phyloP scores from a whole-genome alignment of 2,888 invertebrate species.

The Athalia rosae region DNA sequence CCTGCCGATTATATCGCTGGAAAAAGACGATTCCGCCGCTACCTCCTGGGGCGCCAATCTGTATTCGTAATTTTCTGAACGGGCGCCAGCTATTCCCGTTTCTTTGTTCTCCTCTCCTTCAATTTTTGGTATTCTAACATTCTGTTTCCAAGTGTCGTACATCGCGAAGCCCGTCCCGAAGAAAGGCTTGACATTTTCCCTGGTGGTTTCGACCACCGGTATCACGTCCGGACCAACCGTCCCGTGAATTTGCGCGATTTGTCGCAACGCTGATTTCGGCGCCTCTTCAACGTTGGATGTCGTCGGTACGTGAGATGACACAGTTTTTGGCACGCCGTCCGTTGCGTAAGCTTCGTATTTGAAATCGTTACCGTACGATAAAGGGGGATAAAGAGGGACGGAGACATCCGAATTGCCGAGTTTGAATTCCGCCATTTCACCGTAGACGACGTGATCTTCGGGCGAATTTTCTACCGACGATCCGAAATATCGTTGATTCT shows the following conservation, averaged over 20 bases:
- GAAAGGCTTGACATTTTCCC: slow-evolving; percentile 9
- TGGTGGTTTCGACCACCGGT: slow-evolving; percentile 28
- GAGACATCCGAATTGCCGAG: slow-evolving; percentile 44
- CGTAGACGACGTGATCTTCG: slow-evolving; percentile 42
- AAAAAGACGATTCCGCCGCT: neutral
- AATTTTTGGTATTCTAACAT: neutral
- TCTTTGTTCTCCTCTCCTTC: neutral
- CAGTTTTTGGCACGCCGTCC: slow-evolving; percentile 19
- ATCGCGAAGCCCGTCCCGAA: slow-evolving; percentile 42
- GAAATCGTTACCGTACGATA: slow-evolving; percentile 42
- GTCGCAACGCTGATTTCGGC: slow-evolving; percentile 40
- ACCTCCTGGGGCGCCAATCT: neutral
- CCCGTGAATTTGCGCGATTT: slow-evolving; percentile 22
- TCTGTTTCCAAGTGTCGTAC: slow-evolving; percentile 44
- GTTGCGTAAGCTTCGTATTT: slow-evolving; percentile 15
- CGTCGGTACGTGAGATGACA: neutral
- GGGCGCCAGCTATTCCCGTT: slow-evolving; percentile 8
- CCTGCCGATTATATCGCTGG: slow-evolving; percentile 7
- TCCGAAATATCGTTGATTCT: neutral
- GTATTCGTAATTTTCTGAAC: slow-evolving; percentile 8
- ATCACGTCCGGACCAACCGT: slow-evolving; percentile 1
- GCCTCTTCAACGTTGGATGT: neutral
- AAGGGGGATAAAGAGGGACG: slow-evolving; percentile 48
- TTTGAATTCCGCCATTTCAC: slow-evolving; percentile 48
- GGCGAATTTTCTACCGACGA: neutral